A percentile compares a stretch with the other conserved stretches of the same genome.
phyloP scores from a whole-genome alignment of 2,113 vertebrate genomes.

The Equus przewalskii region DNA sequence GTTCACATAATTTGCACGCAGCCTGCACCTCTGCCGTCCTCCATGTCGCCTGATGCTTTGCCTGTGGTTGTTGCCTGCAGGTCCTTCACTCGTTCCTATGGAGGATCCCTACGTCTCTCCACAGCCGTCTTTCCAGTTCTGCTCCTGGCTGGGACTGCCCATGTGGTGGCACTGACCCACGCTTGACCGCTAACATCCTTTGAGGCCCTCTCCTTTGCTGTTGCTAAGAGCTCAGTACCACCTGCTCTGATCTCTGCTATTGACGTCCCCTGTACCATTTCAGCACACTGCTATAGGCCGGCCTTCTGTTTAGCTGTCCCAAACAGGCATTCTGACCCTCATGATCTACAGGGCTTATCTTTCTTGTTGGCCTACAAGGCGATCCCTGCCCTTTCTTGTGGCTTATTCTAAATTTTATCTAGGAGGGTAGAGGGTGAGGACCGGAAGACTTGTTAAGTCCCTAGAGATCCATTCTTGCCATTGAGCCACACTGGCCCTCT shows the following conservation, averaged over 20 bases:
- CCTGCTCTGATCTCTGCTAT: not conserved
- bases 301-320: not conserved
- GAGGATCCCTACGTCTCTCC: not conserved
- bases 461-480: not conserved
- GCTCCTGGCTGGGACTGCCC: not conserved
- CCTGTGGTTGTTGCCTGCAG: not conserved
- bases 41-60: not conserved
- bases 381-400: not conserved
- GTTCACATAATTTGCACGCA: not conserved
- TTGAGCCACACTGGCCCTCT: not conserved
- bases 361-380: not conserved
- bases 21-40: not conserved
- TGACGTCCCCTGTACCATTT: not conserved
- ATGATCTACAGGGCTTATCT: not conserved
- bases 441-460: not conserved
- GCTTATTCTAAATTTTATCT: not conserved
- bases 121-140: not conserved
- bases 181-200: not conserved
- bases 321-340: not conserved
- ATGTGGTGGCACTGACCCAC: not conserved
- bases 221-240: not conserved
- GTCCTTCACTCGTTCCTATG: not conserved
- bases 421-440: not conserved
- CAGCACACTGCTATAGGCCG: not conserved
- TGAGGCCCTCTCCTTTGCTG: not conserved